Percentiles rank a stretch among this genome's conserved stretches.
Conservation (phyloP, 2,113 vertebrate genomes). For the Trematocara stigmaticum region DNA sequence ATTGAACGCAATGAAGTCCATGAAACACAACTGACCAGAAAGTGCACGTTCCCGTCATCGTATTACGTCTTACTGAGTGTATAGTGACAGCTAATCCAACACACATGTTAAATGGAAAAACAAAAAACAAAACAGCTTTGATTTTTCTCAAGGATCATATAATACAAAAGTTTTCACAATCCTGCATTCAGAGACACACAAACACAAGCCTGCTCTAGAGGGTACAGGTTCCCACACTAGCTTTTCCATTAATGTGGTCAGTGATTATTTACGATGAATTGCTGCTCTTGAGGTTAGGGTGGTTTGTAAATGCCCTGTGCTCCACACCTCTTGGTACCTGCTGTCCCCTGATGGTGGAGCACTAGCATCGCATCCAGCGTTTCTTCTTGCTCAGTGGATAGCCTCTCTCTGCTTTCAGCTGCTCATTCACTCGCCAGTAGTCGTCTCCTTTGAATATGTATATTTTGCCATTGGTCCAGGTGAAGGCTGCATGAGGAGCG, state of each 20-base stretch:
- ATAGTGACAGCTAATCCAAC: constrained; percentile 27
- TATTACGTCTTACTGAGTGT: constrained; percentile 1
- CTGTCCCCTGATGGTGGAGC: constrained; percentile 37
- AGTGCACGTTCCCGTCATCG: neutral
- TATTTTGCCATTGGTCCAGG: constrained; percentile 79
- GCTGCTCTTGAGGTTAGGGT: neutral
- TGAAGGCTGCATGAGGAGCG: constrained; percentile 74
- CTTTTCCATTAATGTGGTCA: neutral
- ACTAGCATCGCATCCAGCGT: constrained; percentile 81
- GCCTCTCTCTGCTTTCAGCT: constrained; percentile 73
- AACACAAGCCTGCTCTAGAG: neutral
- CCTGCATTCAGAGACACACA: neutral
- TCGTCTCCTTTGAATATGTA: constrained; percentile 83
- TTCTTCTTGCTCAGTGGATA: constrained; percentile 76
- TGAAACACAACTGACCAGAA: neutral
- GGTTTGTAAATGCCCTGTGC: neutral
- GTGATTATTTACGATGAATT: neutral
- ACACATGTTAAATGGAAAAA: constrained; percentile 2
- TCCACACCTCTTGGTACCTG: neutral
- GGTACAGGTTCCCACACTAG: neutral
- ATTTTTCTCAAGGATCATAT: constrained; percentile 7
- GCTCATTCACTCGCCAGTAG: constrained; percentile 80
- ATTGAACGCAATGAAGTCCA: neutral
- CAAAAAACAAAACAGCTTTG: neutral
- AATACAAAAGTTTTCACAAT: constrained; percentile 11